phyloP scores from a whole-genome alignment of 2,888 invertebrate genomes.

The Rhopalosiphum nymphaeae region DNA sequence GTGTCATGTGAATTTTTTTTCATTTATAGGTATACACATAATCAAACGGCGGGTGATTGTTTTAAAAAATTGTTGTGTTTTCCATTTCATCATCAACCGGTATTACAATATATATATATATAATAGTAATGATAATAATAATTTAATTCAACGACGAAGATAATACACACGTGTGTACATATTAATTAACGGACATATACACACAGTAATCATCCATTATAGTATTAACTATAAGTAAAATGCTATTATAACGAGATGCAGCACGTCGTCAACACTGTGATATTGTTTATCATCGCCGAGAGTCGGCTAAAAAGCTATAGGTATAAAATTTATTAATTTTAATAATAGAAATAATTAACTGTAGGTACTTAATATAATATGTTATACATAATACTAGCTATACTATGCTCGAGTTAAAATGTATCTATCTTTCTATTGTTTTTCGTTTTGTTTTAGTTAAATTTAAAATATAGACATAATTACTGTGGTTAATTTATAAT shows the following conservation, averaged over 20 bases:
- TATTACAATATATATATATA: not conserved
- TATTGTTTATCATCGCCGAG: not conserved
- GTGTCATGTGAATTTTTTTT: not conserved
- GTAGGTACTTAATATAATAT: not conserved
- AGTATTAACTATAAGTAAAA: not conserved
- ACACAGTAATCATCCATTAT: not conserved
- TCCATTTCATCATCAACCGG: constrained; percentile 3
- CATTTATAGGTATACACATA: not conserved
- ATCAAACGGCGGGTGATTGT: not conserved
- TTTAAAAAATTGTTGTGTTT: not conserved
- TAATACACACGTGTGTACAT: not conserved
- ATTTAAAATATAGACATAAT: too few relatives aligned
- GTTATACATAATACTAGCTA: too few relatives aligned
- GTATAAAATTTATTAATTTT: not conserved
- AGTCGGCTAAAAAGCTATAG: not conserved
- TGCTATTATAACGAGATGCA: not conserved
- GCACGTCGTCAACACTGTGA: not conserved
- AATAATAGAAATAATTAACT: not conserved
- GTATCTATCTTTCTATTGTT: too few relatives aligned
- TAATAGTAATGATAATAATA: not conserved
- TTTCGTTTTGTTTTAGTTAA: too few relatives aligned
- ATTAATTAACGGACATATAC: not conserved
- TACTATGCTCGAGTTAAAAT: too few relatives aligned
- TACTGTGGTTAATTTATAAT: too few relatives aligned
- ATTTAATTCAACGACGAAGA: not conserved